A percentile compares a stretch with the other conserved stretches of the same genome.
phyloP scores from a whole-genome alignment of 2,888 invertebrate species.

The Dicyrtoma fusca region DNA sequence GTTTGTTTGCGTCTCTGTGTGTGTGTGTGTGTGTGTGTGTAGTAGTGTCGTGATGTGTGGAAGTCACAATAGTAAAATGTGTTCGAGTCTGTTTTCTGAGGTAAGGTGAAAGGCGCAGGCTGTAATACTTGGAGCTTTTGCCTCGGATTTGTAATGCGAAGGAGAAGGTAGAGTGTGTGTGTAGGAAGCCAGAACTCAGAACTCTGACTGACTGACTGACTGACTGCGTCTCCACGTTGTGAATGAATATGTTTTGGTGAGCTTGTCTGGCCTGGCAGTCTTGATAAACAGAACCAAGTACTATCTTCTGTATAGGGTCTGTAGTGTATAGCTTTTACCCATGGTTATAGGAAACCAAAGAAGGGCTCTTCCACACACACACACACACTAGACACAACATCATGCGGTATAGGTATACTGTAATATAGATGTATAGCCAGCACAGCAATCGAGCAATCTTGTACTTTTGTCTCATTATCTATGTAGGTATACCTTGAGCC shows the following conservation, averaged over 20 bases:
- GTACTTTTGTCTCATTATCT: too few species aligned
- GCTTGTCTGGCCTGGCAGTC: background rate
- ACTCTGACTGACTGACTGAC: background rate
- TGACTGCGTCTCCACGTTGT: conserved; percentile 26
- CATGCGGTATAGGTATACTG: too few species aligned
- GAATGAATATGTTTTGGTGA: conserved; percentile 24
- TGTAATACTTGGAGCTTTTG: background rate
- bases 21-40: conserved; percentile 8
- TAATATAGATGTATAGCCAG: too few species aligned
- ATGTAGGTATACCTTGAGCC: too few species aligned
- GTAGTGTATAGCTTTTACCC: background rate
- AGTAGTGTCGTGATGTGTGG: conserved; percentile 7
- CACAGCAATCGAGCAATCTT: too few species aligned
- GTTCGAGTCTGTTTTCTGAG: background rate
- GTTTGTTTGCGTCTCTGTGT: background rate
- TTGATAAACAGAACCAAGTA: background rate
- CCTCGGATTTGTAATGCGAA: background rate
- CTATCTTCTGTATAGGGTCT: background rate
- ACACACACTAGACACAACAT: background rate
- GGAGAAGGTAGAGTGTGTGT: background rate
- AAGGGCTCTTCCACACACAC: background rate
- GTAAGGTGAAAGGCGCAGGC: conserved; percentile 26
- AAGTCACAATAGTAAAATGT: conserved; percentile 4
- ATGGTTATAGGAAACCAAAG: background rate
- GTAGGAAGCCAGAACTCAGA: background rate